phyloP scores from a whole-genome alignment of 2,797 vertebrate genomes.

The Brotula barbata region DNA sequence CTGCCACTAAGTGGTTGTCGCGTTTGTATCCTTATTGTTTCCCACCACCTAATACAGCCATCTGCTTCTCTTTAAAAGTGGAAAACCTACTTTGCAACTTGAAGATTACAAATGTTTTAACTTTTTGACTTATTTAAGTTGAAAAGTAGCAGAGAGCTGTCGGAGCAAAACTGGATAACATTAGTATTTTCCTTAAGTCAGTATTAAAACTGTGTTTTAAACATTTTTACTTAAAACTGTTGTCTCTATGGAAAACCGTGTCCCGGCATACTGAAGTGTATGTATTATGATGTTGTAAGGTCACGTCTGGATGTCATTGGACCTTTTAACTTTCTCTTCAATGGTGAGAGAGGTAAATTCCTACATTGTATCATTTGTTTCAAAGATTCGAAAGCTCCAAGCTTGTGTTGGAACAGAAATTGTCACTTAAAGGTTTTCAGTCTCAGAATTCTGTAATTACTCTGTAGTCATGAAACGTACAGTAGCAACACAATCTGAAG shows the following conservation, averaged over 20 bases:
- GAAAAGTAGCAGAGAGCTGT: conserved; percentile 11
- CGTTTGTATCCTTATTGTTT: conserved; percentile 49
- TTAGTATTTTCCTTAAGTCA: conserved; percentile 69
- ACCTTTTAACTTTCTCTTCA: conserved; percentile 39
- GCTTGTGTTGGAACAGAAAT: conserved; percentile 22
- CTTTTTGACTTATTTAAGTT: conserved; percentile 47
- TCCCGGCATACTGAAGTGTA: conserved; percentile 54
- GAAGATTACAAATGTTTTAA: conserved; percentile 56
- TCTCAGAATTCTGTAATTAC: conserved; percentile 26
- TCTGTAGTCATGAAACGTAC: conserved; percentile 28
- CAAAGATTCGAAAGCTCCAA: conserved; percentile 28
- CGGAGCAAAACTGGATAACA: conserved; percentile 21
- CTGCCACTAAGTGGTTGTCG: conserved; percentile 72
- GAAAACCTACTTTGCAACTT: conserved; percentile 65
- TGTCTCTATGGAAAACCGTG: conserved; percentile 52
- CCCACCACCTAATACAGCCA: conserved; percentile 63
- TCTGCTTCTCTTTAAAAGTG: conserved; percentile 77
- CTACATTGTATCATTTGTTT: conserved; percentile 28
- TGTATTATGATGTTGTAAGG: conserved; percentile 49
- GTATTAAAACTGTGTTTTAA: conserved; percentile 78
- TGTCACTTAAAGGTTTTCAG: conserved; percentile 30
- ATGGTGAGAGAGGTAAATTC: conserved; percentile 34
- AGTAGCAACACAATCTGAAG: conserved; percentile 36
- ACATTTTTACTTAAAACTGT: conserved; percentile 70
- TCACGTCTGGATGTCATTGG: conserved; percentile 47